These are phyloP conservation scores for Synergus japonicus DNA, from an alignment of 2,888 invertebrate genomes.

Conservation along the genomic window DNA sequence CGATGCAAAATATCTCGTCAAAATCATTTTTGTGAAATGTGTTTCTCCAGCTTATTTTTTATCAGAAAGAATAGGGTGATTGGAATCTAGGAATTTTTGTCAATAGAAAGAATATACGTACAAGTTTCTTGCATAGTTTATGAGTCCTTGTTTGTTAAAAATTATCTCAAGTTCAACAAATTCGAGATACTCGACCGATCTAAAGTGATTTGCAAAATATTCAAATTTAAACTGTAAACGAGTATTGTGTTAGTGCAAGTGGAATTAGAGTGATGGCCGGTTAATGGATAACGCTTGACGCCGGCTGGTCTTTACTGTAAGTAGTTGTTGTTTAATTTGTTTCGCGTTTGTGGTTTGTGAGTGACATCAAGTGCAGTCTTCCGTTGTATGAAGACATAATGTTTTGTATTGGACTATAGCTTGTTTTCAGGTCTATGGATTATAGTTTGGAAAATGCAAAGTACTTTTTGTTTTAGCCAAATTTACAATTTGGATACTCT, in stretches of 20 bases:
- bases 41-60: background rate
- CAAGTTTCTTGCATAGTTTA: background rate
- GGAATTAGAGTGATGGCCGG: background rate
- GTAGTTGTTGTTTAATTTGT: background rate
- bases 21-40: background rate
- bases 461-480: too few relatives aligned
- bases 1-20: background rate
- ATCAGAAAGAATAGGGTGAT: background rate
- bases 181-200: too few relatives aligned
- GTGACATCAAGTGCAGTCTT: background rate
- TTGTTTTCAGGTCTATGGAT: background rate
- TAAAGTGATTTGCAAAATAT: background rate
- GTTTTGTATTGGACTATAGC: background rate
- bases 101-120: background rate
- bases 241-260: background rate
- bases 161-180: background rate
- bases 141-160: background rate
- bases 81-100: background rate
- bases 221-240: background rate
- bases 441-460: background rate
- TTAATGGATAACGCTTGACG: constrained; percentile 9
- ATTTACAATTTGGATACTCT: too few relatives aligned
- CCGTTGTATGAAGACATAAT: background rate
- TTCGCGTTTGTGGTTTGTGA: background rate
- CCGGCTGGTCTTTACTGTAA: background rate